Evolutionary conservation across 2,888 invertebrate genomes (phyloP), one percentile per base, ranked within the genome.

Genomic region (Cryptus armator): DNA sequence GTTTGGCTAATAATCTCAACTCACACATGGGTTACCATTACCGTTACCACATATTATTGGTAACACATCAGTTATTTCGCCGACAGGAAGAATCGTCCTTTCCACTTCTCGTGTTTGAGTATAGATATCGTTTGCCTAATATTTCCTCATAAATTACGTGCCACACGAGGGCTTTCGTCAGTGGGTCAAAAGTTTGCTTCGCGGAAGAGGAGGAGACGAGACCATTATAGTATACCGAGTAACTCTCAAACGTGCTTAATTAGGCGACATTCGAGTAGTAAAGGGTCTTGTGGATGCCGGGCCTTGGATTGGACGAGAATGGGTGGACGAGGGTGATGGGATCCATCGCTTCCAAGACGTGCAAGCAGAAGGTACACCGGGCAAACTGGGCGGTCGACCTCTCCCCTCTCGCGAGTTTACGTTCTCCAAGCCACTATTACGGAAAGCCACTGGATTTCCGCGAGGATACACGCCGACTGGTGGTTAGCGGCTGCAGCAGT

Each of bases 241-340:
- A 91, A 91, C 89, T 91, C 88, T 89, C 89, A 89, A 92, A 90
- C 90, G 90, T 90, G 90, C 90, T 92, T 91, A 92, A 92, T 93
- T 92, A 92, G 90, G 87, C 90, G 90, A 92, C 92, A 92, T 91
- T 90, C 88, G 90, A 91, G 90, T 87, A 88, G 86, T 77, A 76
- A 51, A 83, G 83, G 83, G 76, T 56, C 67, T 29, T 48, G 72
- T 70, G 79, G 67, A 79, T 59, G 67, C 51, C 32, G 51, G 62
- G 48, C 12, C 59, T 53, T 37, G 67, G 66, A 79, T 71, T 71
- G 67, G 66, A 56, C 53, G 70, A 72, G 37, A 48, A 66, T 51
- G 70, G 24, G 24, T 71, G 67, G 66, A 56, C 53, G 70, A 72
- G 37, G 59, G 72, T 51, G 70, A 37, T 37, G 9, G 37, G 37